Percentiles rank a stretch among this genome's conserved stretches.
Conservation (phyloP, 1,140 invertebrate genomes). For the Acyrthosiphon pisum region DNA sequence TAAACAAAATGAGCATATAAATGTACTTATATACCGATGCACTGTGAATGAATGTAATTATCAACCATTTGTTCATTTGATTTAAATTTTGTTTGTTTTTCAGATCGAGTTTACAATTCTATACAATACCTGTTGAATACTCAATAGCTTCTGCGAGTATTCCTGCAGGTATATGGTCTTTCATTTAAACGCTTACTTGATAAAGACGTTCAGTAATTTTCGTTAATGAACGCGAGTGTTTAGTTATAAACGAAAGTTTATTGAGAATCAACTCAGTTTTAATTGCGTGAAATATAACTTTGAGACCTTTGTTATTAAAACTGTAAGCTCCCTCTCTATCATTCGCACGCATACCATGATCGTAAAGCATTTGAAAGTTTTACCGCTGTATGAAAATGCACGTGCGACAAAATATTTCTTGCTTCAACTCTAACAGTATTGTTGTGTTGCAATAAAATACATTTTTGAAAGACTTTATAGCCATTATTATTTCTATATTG, state of each 20-base stretch:
- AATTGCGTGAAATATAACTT: conserved; percentile 32
- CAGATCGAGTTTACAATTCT: neutral
- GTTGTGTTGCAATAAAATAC: neutral
- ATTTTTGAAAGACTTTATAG: neutral
- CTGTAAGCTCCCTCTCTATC: conserved; percentile 5
- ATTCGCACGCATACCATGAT: conserved; percentile 14
- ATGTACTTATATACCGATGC: neutral
- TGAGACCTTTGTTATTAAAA: conserved; percentile 51
- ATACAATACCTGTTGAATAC: conserved; percentile 29
- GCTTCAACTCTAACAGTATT: neutral
- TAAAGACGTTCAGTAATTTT: conserved; percentile 23
- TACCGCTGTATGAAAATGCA: conserved; percentile 6
- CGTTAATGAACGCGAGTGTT: conserved; percentile 41
- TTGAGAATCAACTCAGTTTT: conserved; percentile 53
- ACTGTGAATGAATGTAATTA: neutral
- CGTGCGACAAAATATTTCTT: conserved; percentile 38
- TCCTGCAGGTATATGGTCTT: neutral
- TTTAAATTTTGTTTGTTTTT: conserved; percentile 7
- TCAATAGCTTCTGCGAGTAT: neutral
- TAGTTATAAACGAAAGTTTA: conserved; percentile 40
- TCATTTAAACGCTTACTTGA: conserved; percentile 23
- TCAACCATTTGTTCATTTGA: neutral
- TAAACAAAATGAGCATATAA: neutral
- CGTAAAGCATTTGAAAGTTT: conserved; percentile 52
- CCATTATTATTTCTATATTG: conserved; percentile 5